Evolutionary conservation across 2,113 vertebrate species (phyloP), one percentile per base, ranked within the genome.

Genomic region (Planiliza haematocheilus): DNA sequence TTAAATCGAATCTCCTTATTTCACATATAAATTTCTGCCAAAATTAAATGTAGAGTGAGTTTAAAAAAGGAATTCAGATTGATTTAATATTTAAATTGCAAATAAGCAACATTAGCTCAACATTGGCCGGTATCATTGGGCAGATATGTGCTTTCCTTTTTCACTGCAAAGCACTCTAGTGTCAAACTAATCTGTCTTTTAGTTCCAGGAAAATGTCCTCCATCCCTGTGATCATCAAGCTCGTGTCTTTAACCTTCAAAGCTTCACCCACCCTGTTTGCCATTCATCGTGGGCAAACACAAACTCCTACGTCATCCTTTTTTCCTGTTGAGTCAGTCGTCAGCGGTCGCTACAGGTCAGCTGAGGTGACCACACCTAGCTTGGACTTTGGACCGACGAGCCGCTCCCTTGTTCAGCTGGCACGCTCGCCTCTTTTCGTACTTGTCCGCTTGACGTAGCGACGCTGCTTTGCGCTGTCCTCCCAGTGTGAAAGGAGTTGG

Each of bases 361-460:
- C 39, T 24, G 70, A 69, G 69, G 70, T 34, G 42, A 61, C 38
- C 82, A 30, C 84, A 61, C 84, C 74, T 58, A 38, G 57, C 42
- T n/a, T 7, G 30, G 60, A 79, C 51, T 13, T 68, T 83, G 60
- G 60, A 59, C 20, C 41, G 43, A 21, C 34, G 0, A 8, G 49
- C 39, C 43, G 13, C 80, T 72, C 66, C 63, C 48, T 48, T n/a
- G 1, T 69, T 83, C 79, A 41, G 49, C 14, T 37, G 52, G 13
- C 50, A 11, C 14, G 20, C 63, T 70, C 63, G 45, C 64, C 45
- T 4, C 42, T 62, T 71, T 45, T 38, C 38, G 18, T 45, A 38
- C 65, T 42, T 38, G 43, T 53, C 36, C 34, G 3, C 48, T 55
- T 76, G 59, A 72, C 9, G 1, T 36, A 14, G 55, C 36, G 48